Base-by-base conservation (phyloP, 2,888 invertebrate species). In the Drosophila nigritarsus region DNA sequence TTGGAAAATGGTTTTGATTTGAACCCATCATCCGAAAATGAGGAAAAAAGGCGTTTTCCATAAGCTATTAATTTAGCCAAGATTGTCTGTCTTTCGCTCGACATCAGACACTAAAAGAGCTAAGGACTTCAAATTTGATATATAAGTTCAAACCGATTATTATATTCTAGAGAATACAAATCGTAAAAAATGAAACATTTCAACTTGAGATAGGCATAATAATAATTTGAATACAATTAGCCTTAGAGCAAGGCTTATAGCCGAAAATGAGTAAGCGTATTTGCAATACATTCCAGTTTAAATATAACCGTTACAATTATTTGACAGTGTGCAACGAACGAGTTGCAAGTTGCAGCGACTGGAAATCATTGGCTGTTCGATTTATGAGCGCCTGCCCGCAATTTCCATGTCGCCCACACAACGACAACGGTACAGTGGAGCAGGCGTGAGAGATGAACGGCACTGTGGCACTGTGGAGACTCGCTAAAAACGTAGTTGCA, bases 401-500 rank as follows among this genome's bases (percentile, higher is more conserved):
- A 55, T 78, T 85, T 88, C 69, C 75, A 66, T 73, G 68, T 64
- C 87, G 80, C 85, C 85, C 83, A 85, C 85, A 90, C 90, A 83
- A 40, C 42, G 73, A 69, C 40, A 38, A 56, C 20, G n/a, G 56
- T 62, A 56, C 54, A 63, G 38, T 68, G 63, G 64, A 45, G 27
- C 32, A n/a, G 48, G 4, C 32, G 40, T 29, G 24, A 9, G 40
- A 20, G 38, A 50, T 34, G 15, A 48, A 36, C 15, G 62, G 9
- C 29, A 49, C 56, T 18, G 42, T 49, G 42, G 55, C 54, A 55
- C 38, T 38, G 55, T 55, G 56, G 56, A 15, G 2, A n/a, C n/a
- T 56, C 56, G 56, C 56, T 45, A 45, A 45, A 24, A 24, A 24
- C 45, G 24, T 45, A 45, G 29, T 56, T 40, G 56, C 56, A 56